Base-by-base conservation (phyloP, 2,888 invertebrate species). In the Sericinus montela region DNA sequence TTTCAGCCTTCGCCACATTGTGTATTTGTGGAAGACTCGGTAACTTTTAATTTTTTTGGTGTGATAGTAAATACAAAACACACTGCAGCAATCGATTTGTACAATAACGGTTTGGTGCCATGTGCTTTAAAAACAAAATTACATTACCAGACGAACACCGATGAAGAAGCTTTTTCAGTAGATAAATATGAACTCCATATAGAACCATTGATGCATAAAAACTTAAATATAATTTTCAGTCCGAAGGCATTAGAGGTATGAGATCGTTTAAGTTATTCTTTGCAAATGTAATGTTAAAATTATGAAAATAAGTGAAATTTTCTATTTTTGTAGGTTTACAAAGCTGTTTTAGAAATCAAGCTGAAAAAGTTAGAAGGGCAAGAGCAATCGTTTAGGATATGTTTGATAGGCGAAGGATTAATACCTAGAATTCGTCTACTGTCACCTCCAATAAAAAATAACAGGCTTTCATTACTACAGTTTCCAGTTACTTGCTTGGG, bases 401-500 rank as follows among this genome's bases (percentile, higher is more conserved):
- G 87, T 56, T 59, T 88, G 16, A 79, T 85, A 35, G 88, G 88
- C 2, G 82, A 84, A 71, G 88, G 88, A 16, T 78, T 78, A 1
- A 86, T 88, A 62, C 88, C 88, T 0, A 75, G 88, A 53, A 78
- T 88, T 55, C 55, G 62, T 42, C 54, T 88, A 55, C 34, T 84
- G 2, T 56, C 62, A 19, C 88, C 88, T 1, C 54, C 48, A 15
- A 49, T 77, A 23, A 71, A 57, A 53, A 72, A 76, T 30, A 67
- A 73, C 16, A 72, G 70, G 50, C 60, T 75, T 14, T 66, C 75
- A 3, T 16, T 63, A 9, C 62, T 87, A 0, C 63, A 59, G 10
- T 81, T 87, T 51, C 81, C 87, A 5, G 76, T 86, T 0, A 88
- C 88, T 6, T 88, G 85, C 55, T 64, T 88, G 29, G 87, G 86